Evolutionary conservation across 2,113 vertebrate genomes (phyloP), one percentile per base, ranked within the genome.

Genomic region (Sinocyclocheilus grahami): DNA sequence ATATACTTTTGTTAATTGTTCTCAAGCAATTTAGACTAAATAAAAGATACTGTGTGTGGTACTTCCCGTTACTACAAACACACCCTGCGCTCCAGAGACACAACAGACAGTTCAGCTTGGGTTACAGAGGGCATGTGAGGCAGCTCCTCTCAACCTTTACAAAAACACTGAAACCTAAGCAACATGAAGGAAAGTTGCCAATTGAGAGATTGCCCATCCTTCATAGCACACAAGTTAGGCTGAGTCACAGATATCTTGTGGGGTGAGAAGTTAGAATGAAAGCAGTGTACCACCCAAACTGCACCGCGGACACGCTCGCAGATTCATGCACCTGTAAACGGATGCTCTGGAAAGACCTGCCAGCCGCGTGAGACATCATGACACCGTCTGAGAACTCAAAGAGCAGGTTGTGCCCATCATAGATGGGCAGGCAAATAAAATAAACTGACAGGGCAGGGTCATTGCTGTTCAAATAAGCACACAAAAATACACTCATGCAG

Each of bases 381-480:
- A 83, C 84, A 87, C 30, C 60, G 46, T 74, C 60, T 79, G 42
- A 76, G 75, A 83, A 87, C 82, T 83, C 63, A 82, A n/a, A 24
- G 22, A 62, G 33, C 18, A 37, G 10, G 39, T 37, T 78, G 12
- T 30, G 33, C 53, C 46, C 18, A 63, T 85, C 48, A 14, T 2
- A n/a, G 4, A 11, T 27, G 8, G 58, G 7, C 4, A 13, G 12
- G 33, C 58, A 67, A 80, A 82, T 67, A 76, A 85, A 85, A 24
- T 16, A 7, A 60, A 60, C 53, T 22, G 20, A 16, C 37, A 51
- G 14, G 42, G 42, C n/a, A 24, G n/a, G 80, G 16, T 69, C 24
- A 51, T 18, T 48, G 39, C 5, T 81, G 13, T 11, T 63, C 7
- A 51, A 30, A 14, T 18, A 30, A 51, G 4, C n/a, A 48, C 60